Base-by-base conservation (phyloP, 2,888 invertebrate species). In the Isoperla grammatica region DNA sequence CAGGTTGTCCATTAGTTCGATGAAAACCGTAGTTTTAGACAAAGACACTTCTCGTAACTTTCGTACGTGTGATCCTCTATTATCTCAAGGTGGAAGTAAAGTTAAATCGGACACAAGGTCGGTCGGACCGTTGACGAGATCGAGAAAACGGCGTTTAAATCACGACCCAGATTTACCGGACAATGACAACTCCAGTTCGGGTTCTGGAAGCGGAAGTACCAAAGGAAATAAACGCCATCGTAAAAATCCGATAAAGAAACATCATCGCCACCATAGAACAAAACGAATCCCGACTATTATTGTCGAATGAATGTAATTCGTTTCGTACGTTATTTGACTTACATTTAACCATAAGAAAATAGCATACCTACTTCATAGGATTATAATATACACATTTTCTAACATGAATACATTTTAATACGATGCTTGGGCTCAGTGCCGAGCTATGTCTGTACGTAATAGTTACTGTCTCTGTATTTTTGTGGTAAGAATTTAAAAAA, bases 111-210 rank as follows among this genome's bases (percentile, higher is more conserved):
- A 42, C 8, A 2, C 17, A 4, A 39, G 40, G n/a, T 43, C 55
- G 13, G 59, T 43, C 4, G 63, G 65, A n/a, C 65, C 64, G 9
- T n/a, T 66, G 29, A 67, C 67, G 1, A 50, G 67, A 9, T 64
- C 65, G 3, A 40, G 65, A 17, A 67, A 67, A 56, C 54, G 66
- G 9, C 61, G 62, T n/a, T 40, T 67, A 42, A 57, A 63, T 22
- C 17, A 62, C 35, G 56, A 54, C 15, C 29, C 48, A 8, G 15
- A 9, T n/a, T 39, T 17, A 13, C 13, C 46, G 19, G 43, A 22
- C 19, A 37, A 2, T 6, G 53, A 20, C 9, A 39, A 37, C 22
- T 54, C 61, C 3, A 58, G 53, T 19, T 50, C 46, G 11, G 29
- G n/a, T 3, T 22, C 56, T 11, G 23, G 53, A 17, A 37, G 46